phyloP scores from a whole-genome alignment of 2,797 vertebrate genomes.

The Sebastes alutus region DNA sequence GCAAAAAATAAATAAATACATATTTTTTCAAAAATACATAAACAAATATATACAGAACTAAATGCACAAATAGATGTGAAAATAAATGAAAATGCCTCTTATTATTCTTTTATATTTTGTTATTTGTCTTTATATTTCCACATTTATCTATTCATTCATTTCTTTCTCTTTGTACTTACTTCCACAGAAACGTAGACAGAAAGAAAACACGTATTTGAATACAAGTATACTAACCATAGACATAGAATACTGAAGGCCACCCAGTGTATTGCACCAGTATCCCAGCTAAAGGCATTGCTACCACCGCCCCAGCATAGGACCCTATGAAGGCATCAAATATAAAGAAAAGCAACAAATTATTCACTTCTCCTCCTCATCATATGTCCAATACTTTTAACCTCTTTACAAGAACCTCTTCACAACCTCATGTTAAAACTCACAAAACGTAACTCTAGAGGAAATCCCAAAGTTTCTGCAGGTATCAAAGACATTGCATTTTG shows the following conservation, averaged over 20 bases:
- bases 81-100: too few species aligned
- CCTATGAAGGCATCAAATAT: slow-evolving; percentile 76
- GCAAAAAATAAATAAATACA: too few species aligned
- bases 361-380: not conserved
- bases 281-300: slow-evolving; percentile 96
- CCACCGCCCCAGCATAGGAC: slow-evolving; percentile 94
- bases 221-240: slow-evolving; percentile 88
- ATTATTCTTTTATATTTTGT: too few species aligned
- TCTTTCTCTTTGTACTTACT: too few species aligned
- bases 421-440: not conserved
- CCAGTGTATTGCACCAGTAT: slow-evolving; percentile 95
- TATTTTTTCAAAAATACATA: too few species aligned
- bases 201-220: not conserved
- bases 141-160: too few species aligned
- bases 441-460: not conserved
- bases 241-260: slow-evolving; percentile 97
- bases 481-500: not conserved
- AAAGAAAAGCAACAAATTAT: not conserved
- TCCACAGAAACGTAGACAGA: not conserved
- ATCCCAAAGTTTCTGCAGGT: not conserved
- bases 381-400: not conserved
- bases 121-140: too few species aligned
- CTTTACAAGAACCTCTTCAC: not conserved
- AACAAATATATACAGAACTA: too few species aligned
- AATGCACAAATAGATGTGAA: too few species aligned